Evolutionary conservation across 2,888 invertebrate genomes (phyloP), one percentile per base, ranked within the genome.

Genomic region (Macrosoma leucophasiata): DNA sequence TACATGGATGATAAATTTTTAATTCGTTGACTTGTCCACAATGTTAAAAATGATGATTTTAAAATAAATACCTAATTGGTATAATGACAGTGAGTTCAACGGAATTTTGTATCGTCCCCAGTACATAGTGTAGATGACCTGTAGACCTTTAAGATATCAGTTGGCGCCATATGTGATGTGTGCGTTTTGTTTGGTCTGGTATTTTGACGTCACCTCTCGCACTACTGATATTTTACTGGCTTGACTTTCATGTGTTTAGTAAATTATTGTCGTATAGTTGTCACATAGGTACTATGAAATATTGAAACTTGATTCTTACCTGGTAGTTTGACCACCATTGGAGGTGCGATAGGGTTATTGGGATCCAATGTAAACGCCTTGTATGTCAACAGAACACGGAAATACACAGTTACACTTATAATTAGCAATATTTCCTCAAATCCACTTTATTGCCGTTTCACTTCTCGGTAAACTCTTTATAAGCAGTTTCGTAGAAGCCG

Each of bases 261-360:
- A n/a, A n/a, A n/a, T n/a, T n/a, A n/a, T n/a, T n/a, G n/a, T n/a
- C n/a, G n/a, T n/a, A n/a, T n/a, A n/a, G n/a, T n/a, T n/a, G n/a
- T n/a, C n/a, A n/a, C n/a, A n/a, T 8, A 19, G 23, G 1, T 13
- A 2, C 11, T 32, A 27, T 15, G 11, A 28, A 33, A 42, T 33
- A 32, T 27, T 27, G 28, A 33, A 31, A 38, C 12, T 13, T 32
- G 7, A 35, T 36, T 53, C 74, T 79, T 46, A 84, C 84, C 84
- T 79, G 84, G 82, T 68, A 84, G 74, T 67, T 79, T 82, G 52
- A 81, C 84, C 82, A 84, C 84, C 84, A 84, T 84, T 75, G 74
- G 75, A 78, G 84, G 82, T 73, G 72, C 60, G 53, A 54, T 52
- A 39, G 68, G 71, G 57, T 68, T 66, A 58, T 81, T 78, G 79